Base-by-base conservation (phyloP, 1,140 invertebrate species). In the Heliconius congener region DNA sequence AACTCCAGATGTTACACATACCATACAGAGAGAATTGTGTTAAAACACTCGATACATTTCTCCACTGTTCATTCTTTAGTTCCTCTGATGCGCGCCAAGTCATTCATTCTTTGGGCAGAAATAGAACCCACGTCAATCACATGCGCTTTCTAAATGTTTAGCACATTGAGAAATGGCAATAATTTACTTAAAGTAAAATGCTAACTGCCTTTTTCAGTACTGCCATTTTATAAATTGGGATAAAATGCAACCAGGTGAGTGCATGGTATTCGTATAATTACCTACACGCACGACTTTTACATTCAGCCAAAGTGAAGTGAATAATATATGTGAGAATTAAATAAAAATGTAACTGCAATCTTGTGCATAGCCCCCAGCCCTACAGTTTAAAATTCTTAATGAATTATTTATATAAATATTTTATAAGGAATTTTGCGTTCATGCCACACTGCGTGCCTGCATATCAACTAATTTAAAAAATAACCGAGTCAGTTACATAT, bases 271-370 rank as follows among this genome's bases (percentile, higher is more conserved):
- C 60, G 27, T 27, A 66, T 27, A 66, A 66, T 66, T 66, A 66
- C n/a, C 4, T 3, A 66, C 60, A 66, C 60, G 60, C 60, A 66
- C 23, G 23, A 66, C 60, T 66, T 66, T 66, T 66, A 27, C n/a
- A 66, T n/a, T 30, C 23, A 30, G 27, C 16, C 60, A 27, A 66
- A 66, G 27, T 23, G 23, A 30, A 27, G 23, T 66, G 60, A 60
- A 60, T 66, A 66, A 66, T 66, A 66, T 66, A 66, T 66, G 60
- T 66, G 60, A 66, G 60, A 66, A 66, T 30, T 66, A 66, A 66
- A 66, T 66, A 66, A 66, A 66, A 66, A 66, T 66, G 60, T 66
- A 13, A 66, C 27, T 23, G 60, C 60, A 23, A 66, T 27, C 60
- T 30, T 66, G 3, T 27, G 60, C 13, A 66, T 66, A 30, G 60